phyloP scores from a whole-genome alignment of 2,888 invertebrate species.

The Leptothorax acervorum region DNA sequence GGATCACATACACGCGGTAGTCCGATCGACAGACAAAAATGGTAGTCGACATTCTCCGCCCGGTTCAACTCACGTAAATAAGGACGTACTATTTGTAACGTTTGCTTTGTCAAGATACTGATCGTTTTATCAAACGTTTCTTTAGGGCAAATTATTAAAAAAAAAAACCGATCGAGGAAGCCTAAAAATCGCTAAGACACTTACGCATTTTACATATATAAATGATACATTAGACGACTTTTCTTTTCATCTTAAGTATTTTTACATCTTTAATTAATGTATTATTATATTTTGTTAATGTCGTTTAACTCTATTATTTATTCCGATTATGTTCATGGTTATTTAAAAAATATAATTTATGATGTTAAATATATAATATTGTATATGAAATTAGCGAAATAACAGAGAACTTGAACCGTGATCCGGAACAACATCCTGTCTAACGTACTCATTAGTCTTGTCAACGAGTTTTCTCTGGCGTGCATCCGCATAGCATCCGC shows the following conservation, averaged over 20 bases:
- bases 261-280: not conserved
- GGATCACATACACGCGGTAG: slow-evolving; percentile 74
- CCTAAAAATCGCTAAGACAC: slow-evolving; percentile 35
- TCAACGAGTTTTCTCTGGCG: not conserved
- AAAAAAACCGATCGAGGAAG: not conserved
- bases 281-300: not conserved
- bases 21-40: slow-evolving; percentile 74
- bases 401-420: slow-evolving; percentile 45
- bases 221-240: not conserved
- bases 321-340: not conserved
- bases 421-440: slow-evolving; percentile 35
- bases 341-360: not conserved
- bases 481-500: slow-evolving; percentile 53
- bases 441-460: slow-evolving; percentile 29
- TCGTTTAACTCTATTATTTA: slow-evolving; percentile 9
- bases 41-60: slow-evolving; percentile 76
- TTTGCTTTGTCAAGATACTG: slow-evolving; percentile 62
- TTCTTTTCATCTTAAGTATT: not conserved
- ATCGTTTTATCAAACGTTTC: slow-evolving; percentile 54
- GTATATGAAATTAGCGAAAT: slow-evolving; percentile 39
- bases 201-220: not conserved
- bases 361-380: not conserved
- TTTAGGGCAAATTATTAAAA: not conserved
- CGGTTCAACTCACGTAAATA: slow-evolving; percentile 70
- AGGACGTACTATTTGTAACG: slow-evolving; percentile 69